Base-by-base conservation (phyloP, 2,113 vertebrate genomes). In the Brachyhypopomus occidentalis region DNA sequence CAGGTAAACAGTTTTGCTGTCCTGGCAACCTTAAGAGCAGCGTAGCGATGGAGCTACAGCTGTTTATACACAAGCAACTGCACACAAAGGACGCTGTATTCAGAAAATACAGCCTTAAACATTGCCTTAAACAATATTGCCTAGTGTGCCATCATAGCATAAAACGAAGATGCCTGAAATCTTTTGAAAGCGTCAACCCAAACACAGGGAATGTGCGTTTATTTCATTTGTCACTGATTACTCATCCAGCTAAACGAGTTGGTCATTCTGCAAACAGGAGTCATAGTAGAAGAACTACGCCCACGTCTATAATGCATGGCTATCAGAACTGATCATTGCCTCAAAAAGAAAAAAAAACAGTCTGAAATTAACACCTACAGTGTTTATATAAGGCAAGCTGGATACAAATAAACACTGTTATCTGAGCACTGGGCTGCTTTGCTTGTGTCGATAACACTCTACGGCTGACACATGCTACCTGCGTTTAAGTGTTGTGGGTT, bases 401-500 rank as follows among this genome's bases (percentile, higher is more conserved):
- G 12, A 52, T 11, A 52, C 45, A 52, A 52, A 52, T 52, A 52
- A 52, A 52, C 45, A 14, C 12, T 52, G 45, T 52, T 52, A 52
- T 45, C 5, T 45, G 6, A 45, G 41, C 41, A 45, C 41, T 6
- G 41, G 12, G 45, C 45, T 52, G 30, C 45, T 52, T 52, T 41
- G 41, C 41, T 22, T n/a, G 52, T 67, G 75, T 34, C 20, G 75
- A 77, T 77, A 64, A 63, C 60, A 77, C 75, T 71, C 27, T 1
- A 9, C 38, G 4, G 62, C 55, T 59, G 71, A 62, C 66, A 78
- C 58, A 66, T 70, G 67, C 71, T 22, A 23, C 8, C 58, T 77
- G 56, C 63, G 20, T 66, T 72, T 7, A 79, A 75, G 72, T 70
- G 19, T 48, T 38, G 75, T 82, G 72, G 84, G 80, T 77, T 4